These are phyloP conservation scores for Nasonia oneida DNA, from an alignment of 2,888 invertebrate genomes.

Conservation along the genomic window DNA sequence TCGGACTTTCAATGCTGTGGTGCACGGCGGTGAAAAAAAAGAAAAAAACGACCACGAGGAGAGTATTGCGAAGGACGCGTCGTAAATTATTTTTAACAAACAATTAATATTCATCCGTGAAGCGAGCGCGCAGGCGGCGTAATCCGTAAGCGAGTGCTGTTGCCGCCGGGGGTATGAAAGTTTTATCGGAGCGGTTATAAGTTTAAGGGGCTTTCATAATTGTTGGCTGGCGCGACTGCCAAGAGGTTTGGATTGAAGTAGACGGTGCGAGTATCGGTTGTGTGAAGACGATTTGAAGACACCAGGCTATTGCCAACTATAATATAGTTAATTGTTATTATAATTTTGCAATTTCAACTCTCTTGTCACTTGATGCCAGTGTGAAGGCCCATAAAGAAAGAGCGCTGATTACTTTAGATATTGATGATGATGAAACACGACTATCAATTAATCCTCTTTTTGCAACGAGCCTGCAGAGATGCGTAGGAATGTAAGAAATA, in stretches of 20 bases:
- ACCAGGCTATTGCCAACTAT: too few species aligned
- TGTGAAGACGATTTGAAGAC: too few species aligned
- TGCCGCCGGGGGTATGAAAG: neutral
- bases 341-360: neutral
- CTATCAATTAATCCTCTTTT: conserved; percentile 7
- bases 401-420: conserved; percentile 25
- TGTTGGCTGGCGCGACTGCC: neutral
- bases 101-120: conserved; percentile 59
- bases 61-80: conserved; percentile 19
- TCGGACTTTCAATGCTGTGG: conserved; percentile 26
- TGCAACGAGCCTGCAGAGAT: neutral
- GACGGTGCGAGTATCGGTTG: too few species aligned
- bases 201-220: neutral
- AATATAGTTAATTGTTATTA: too few species aligned
- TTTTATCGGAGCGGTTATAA: conserved; percentile 18
- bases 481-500: neutral
- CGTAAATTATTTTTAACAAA: conserved; percentile 54
- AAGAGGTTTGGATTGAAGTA: neutral
- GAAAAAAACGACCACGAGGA: neutral
- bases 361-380: neutral
- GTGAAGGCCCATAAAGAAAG: neutral
- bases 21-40: neutral
- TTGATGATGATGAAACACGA: conserved; percentile 21
- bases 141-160: neutral
- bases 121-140: neutral